Conservation (phyloP, 2,113 vertebrate genomes). For the Mastomys coucha region DNA sequence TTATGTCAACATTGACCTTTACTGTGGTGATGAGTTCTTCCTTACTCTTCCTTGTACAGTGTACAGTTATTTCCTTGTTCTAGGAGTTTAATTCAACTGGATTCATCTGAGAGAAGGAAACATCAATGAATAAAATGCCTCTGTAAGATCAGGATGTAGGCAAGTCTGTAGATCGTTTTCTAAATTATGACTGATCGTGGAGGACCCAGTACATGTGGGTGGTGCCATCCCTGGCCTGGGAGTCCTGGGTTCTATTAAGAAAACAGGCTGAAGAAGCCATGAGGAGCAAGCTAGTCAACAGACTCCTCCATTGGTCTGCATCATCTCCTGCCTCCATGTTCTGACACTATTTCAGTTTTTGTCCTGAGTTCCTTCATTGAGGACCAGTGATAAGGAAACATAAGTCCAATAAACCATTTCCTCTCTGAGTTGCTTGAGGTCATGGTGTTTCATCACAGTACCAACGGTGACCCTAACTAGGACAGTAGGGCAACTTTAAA, state of each 20-base stretch:
- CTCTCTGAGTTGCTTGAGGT: not conserved
- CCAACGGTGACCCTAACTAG: not conserved
- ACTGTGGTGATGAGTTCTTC: not conserved
- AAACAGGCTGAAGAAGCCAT: not conserved
- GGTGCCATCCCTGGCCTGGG: not conserved
- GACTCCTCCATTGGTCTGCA: not conserved
- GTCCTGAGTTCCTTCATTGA: not conserved
- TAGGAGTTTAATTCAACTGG: not conserved
- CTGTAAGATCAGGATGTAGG: not conserved
- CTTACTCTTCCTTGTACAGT: not conserved
- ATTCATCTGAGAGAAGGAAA: not conserved
- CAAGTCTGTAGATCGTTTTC: not conserved
- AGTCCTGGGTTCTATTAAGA: not conserved
- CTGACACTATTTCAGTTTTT: not conserved
- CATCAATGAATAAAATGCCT: not conserved
- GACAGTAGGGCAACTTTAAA: not conserved
- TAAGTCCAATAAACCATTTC: not conserved
- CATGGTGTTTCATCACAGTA: not conserved
- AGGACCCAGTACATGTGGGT: too few species aligned
- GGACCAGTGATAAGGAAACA: too few species aligned
- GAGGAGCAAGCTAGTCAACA: not conserved
- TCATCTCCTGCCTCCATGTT: not conserved
- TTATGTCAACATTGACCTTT: not conserved
- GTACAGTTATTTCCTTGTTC: not conserved
- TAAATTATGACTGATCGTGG: not conserved